Percentiles rank a stretch among this genome's conserved stretches.
phyloP scores from a whole-genome alignment of 2,888 invertebrate species.

The Plebejus melissa region DNA sequence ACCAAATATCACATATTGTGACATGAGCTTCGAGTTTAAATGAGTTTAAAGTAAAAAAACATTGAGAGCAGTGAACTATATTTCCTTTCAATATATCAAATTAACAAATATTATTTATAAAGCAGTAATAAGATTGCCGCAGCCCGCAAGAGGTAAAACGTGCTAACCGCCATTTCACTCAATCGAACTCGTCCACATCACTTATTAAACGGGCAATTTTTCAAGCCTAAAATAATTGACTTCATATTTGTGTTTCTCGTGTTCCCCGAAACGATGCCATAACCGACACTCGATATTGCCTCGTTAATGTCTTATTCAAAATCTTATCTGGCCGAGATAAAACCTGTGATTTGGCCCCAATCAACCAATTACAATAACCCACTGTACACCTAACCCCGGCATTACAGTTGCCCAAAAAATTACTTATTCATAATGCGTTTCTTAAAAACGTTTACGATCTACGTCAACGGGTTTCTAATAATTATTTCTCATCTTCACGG shows the following conservation, averaged over 20 bases:
- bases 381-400: conserved; percentile 38
- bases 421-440: conserved; percentile 29
- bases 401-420: conserved; percentile 28
- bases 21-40: too few relatives aligned
- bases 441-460: conserved; percentile 22
- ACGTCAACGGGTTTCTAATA: background rate
- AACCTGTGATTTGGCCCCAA: conserved; percentile 44
- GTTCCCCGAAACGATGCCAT: conserved; percentile 12
- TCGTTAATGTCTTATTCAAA: conserved; percentile 26
- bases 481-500: background rate
- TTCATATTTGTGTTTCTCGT: conserved; percentile 9
- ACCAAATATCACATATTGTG: background rate
- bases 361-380: conserved; percentile 50
- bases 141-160: background rate
- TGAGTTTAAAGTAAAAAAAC: too few relatives aligned
- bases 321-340: conserved; percentile 26
- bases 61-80: too few relatives aligned
- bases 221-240: conserved; percentile 1
- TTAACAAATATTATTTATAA: too few relatives aligned
- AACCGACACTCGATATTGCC: conserved; percentile 22
- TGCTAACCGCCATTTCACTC: background rate
- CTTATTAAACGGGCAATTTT: conserved; percentile 8
- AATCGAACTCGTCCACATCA: background rate
- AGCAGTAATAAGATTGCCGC: background rate
- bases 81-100: too few relatives aligned